A percentile compares a stretch with the other conserved stretches of the same genome.
phyloP scores from a whole-genome alignment of 2,888 invertebrate species.

The Cryptus viduatorius region DNA sequence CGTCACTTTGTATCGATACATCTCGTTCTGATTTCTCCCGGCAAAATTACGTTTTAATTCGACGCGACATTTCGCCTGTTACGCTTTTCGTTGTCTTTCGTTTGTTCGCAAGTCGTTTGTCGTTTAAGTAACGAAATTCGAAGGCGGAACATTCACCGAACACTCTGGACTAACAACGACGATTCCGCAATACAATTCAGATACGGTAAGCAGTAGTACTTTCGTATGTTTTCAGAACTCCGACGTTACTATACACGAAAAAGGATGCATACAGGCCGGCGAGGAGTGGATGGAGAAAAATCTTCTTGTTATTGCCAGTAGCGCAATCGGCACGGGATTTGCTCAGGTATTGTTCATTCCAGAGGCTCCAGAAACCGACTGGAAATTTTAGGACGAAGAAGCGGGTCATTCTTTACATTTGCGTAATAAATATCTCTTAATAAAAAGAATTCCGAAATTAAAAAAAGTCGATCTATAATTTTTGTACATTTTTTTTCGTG shows the following conservation, averaged over 20 bases:
- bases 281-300: slow-evolving; percentile 98
- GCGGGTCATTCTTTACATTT: not conserved
- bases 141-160: slow-evolving; percentile 32
- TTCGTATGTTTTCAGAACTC: slow-evolving; percentile 87
- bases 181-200: slow-evolving; percentile 56
- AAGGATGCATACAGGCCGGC: slow-evolving; percentile 96
- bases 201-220: slow-evolving; percentile 76
- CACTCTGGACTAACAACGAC: slow-evolving; percentile 54
- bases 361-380: not conserved
- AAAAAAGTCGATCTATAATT: too few species aligned
- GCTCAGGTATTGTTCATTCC: slow-evolving; percentile 90
- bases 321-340: slow-evolving; percentile 95
- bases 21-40: not conserved
- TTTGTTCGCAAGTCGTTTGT: not conserved
- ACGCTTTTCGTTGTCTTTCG: not conserved
- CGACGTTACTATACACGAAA: slow-evolving; percentile 94
- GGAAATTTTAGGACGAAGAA: not conserved
- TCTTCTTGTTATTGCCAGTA: slow-evolving; percentile 95
- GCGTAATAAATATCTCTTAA: not conserved
- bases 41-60: slow-evolving; percentile 6
- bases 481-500: too few species aligned
- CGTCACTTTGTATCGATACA: not conserved
- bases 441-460: not conserved
- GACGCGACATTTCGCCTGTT: not conserved
- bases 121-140: not conserved